Base-by-base conservation (phyloP, 2,113 vertebrate species). In the Hippopotamus amphibius region DNA sequence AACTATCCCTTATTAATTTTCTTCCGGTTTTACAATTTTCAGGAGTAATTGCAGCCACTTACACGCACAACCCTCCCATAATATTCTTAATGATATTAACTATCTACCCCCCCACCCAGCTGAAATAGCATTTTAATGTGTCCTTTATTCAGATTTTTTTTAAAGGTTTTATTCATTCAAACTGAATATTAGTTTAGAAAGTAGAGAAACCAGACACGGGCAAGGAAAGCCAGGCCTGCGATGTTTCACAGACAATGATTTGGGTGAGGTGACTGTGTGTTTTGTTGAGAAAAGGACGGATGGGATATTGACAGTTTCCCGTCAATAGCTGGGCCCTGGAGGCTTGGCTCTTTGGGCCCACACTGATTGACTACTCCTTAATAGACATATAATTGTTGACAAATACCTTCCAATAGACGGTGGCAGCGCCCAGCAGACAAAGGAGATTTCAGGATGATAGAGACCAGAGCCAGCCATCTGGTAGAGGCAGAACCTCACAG, bases 311-410 rank as follows among this genome's bases (percentile, higher is more conserved):
- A 99, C 99, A 99, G 97, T 97, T 97, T 98, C 98, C 98, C 99
- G 99, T 99, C 99, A 99, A 99, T 99, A 99, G 98, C 98, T 72
- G 97, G 98, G 98, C 99, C 99, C 99, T 96, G 94, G 98, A 99
- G 99, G 99, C 99, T 98, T 98, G 98, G 98, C 99, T 99, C 99
- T 99, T 99, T 99, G 99, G 99, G 99, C 99, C 99, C 98, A 98
- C 99, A 98, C 99, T 99, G 99, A 99, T 99, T 99, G 99, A 99
- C 99, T 99, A 98, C 98, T 99, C 98, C 99, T 99, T 99, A 99
- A 99, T 99, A 99, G 99, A 99, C 99, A 99, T 98, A 99, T 99
- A 99, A 99, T 99, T 99, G 99, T 99, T 99, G 99, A 99, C 99
- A 99, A 99, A 99, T 99, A 99, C 99, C 99, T 99, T 99, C 98